Percentiles rank a stretch among this genome's conserved stretches.
These are phyloP conservation scores for Drosophila seguyi DNA, from an alignment of 1,140 invertebrate species.

Conservation along the genomic window DNA sequence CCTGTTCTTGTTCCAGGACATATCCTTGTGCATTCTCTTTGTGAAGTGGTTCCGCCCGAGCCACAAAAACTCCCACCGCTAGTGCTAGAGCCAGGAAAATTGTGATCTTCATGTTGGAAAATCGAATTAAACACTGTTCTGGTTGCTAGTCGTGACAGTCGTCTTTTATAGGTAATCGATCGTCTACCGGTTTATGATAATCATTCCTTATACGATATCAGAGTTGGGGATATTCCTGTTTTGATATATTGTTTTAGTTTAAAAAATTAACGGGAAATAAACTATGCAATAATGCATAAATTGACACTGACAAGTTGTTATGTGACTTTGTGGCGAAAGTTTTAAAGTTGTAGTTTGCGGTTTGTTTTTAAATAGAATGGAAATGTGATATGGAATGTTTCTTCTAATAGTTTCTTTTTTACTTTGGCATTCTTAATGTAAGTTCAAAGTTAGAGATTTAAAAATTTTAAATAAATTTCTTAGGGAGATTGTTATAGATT, in stretches of 20 bases:
- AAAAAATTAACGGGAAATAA: conserved; percentile 4
- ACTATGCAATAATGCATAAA: background rate
- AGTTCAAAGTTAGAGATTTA: background rate
- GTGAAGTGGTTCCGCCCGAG: background rate
- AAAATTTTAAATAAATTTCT: background rate
- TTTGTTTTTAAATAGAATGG: background rate
- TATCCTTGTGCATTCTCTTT: background rate
- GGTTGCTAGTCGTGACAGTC: background rate
- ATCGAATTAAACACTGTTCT: background rate
- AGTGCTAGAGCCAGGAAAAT: conserved; percentile 6
- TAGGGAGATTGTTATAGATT: background rate
- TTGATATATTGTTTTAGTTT: background rate
- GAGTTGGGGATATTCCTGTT: background rate
- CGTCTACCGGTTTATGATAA: conserved; percentile 19
- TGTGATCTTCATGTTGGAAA: conserved; percentile 16
- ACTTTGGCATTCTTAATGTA: background rate
- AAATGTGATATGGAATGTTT: background rate
- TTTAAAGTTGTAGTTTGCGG: background rate
- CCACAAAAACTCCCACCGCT: background rate
- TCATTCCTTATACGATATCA: background rate
- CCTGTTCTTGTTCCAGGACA: background rate
- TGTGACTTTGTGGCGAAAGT: background rate
- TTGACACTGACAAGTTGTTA: conserved; percentile 13
- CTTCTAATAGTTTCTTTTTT: background rate
- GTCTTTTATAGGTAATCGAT: conserved; percentile 15